Evolutionary conservation across 2,113 vertebrate genomes (phyloP).

Genomic region (Corythoichthys intestinalis): DNA sequence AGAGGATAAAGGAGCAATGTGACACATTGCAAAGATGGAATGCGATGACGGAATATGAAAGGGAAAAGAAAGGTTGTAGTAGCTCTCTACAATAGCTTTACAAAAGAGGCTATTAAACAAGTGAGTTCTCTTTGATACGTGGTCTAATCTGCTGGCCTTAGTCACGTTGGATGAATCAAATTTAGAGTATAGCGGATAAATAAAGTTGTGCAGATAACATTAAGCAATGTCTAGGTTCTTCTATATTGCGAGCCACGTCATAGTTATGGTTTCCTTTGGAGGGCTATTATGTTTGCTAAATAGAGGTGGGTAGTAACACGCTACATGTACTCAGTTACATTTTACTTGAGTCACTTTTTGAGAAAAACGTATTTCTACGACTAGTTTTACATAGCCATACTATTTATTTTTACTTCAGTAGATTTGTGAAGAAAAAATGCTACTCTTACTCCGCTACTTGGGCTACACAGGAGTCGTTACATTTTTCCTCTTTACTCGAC

Average conservation of each 20-base stretch:
- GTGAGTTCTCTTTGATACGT: background rate
- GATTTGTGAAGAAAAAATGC: no score
- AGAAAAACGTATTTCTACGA: no score
- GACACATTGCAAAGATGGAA: constrained; percentile 25
- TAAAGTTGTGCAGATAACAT: background rate
- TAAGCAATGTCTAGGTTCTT: background rate
- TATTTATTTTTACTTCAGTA: no score
- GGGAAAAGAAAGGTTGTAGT: constrained; percentile 2
- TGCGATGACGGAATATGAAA: constrained; percentile 13
- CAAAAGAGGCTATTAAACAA: constrained; percentile 18
- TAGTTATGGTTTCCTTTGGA: no score
- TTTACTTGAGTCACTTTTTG: no score
- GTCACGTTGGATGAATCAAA: background rate
- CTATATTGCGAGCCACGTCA: background rate
- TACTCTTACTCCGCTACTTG: no score
- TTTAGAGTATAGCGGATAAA: background rate
- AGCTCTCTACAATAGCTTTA: constrained; percentile 24
- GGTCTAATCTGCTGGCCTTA: background rate
- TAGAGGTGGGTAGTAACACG: no score
- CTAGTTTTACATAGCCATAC: no score
- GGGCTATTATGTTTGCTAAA: no score
- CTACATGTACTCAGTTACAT: no score
- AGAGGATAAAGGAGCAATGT: background rate
- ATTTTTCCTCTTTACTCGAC: no score
- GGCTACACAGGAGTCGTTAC: no score